A percentile compares a stretch with the other conserved stretches of the same genome.
Evolutionary conservation across 1,140 invertebrate species (phyloP).

Genomic region (Drosophila hydei): DNA sequence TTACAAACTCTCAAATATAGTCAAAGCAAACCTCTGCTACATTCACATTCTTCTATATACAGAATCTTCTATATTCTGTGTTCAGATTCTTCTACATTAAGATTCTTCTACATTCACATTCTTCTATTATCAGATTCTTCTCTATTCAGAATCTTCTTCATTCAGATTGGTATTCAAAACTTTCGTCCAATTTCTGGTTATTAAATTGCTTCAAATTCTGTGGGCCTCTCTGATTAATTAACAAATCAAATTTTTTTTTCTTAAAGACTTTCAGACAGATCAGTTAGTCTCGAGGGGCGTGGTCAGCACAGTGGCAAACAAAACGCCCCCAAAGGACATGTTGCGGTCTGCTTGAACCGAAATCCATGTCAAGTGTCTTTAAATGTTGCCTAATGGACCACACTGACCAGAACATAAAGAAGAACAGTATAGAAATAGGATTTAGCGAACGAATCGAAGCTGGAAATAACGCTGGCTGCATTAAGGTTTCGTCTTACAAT

Average conservation of each 20-base stretch:
- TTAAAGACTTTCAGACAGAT: neutral
- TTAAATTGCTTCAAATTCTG: too few relatives aligned
- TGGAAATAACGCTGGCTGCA: constrained; percentile 41
- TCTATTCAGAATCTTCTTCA: too few relatives aligned
- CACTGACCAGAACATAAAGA: constrained; percentile 59
- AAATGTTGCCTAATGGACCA: constrained; percentile 74
- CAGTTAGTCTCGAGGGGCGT: constrained; percentile 29
- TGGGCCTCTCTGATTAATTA: neutral
- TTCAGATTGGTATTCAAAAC: too few relatives aligned
- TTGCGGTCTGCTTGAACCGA: constrained; percentile 2
- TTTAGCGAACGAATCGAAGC: constrained; percentile 27
- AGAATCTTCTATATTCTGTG: too few relatives aligned
- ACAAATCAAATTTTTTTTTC: neutral
- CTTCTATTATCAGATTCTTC: too few relatives aligned
- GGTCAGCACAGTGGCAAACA: constrained; percentile 57
- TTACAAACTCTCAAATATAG: too few relatives aligned
- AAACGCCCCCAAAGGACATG: constrained; percentile 52
- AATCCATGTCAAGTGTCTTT: constrained; percentile 67
- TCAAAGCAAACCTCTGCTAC: too few relatives aligned
- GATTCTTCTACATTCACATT: too few relatives aligned
- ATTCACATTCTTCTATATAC: too few relatives aligned
- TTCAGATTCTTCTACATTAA: too few relatives aligned
- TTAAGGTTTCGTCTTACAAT: constrained; percentile 73
- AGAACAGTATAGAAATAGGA: neutral
- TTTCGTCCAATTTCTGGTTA: too few relatives aligned